These are phyloP conservation scores for Drosophila sechellia DNA, from an alignment of 1,140 invertebrate species.

Conservation along the genomic window DNA sequence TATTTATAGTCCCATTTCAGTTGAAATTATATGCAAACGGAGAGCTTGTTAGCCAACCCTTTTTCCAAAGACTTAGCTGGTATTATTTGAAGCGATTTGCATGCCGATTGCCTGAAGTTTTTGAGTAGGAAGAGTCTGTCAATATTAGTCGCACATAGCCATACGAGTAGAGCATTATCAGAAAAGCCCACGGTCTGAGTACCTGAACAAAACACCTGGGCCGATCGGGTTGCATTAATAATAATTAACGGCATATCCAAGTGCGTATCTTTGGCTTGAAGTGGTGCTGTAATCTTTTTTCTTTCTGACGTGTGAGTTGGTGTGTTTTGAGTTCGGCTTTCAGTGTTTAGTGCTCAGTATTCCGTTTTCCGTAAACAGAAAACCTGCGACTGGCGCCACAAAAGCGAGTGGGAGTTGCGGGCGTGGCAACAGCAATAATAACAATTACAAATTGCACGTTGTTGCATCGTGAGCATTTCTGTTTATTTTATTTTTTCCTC, in stretches of 20 bases:
- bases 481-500: constrained; percentile 34
- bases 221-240: constrained; percentile 30
- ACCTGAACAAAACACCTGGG: constrained; percentile 27
- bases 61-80: neutral
- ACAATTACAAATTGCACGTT: constrained; percentile 53
- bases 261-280: constrained; percentile 22
- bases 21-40: neutral
- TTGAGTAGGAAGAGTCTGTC: neutral
- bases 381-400: constrained; percentile 41
- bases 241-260: constrained; percentile 21
- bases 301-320: constrained; percentile 26
- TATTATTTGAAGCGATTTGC: constrained; percentile 3
- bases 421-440: constrained; percentile 27
- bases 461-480: constrained; percentile 40
- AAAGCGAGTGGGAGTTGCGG: constrained; percentile 27
- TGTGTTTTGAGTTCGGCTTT: constrained; percentile 19
- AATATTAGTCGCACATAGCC: neutral
- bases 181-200: neutral
- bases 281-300: constrained; percentile 19
- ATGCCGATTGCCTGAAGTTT: neutral
- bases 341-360: constrained; percentile 1
- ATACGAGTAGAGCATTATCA: neutral
- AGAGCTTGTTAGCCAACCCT: too few relatives aligned
- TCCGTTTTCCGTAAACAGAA: constrained; percentile 24
- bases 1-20: neutral